Conservation (phyloP, 2,888 invertebrate genomes). For the Stomorhina lunata region DNA sequence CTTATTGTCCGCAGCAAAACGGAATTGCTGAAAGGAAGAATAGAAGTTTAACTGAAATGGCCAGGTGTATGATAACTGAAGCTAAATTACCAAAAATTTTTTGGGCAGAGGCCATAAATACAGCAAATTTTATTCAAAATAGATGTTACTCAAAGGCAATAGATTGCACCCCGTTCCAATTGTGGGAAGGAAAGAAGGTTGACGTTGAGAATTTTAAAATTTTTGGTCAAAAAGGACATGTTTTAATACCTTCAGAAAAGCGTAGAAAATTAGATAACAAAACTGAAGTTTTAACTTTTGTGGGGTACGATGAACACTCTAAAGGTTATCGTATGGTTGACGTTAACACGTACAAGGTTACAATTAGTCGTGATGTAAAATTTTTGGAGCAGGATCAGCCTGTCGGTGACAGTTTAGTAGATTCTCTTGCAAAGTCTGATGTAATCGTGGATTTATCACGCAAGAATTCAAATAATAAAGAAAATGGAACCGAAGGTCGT, state of each 20-base stretch:
- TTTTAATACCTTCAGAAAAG: slow-evolving; percentile 14
- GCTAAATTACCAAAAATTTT: too few relatives aligned
- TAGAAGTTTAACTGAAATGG: slow-evolving; percentile 11
- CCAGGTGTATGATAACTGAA: neutral
- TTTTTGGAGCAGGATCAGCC: neutral
- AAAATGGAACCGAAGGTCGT: too few relatives aligned
- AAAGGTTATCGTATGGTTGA: slow-evolving; percentile 1
- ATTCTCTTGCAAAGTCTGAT: too few relatives aligned
- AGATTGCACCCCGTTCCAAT: neutral
- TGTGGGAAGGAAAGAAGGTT: neutral
- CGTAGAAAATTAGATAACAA: neutral
- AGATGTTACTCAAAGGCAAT: neutral
- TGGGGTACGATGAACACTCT: slow-evolving; percentile 9
- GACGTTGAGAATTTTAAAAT: neutral
- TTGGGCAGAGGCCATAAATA: slow-evolving; percentile 10
- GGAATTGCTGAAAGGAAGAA: slow-evolving; percentile 35
- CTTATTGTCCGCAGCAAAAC: slow-evolving; percentile 35
- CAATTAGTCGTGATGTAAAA: neutral
- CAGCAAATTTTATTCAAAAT: slow-evolving; percentile 32
- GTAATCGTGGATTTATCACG: neutral
- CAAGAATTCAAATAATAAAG: neutral
- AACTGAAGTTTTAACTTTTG: slow-evolving; percentile 15
- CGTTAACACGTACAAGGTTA: neutral
- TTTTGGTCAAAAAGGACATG: slow-evolving; percentile 17
- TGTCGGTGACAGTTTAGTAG: neutral